A percentile compares a stretch with the other conserved stretches of the same genome.
Conservation (phyloP, 1,140 invertebrate species). For the Drosophila virilis region DNA sequence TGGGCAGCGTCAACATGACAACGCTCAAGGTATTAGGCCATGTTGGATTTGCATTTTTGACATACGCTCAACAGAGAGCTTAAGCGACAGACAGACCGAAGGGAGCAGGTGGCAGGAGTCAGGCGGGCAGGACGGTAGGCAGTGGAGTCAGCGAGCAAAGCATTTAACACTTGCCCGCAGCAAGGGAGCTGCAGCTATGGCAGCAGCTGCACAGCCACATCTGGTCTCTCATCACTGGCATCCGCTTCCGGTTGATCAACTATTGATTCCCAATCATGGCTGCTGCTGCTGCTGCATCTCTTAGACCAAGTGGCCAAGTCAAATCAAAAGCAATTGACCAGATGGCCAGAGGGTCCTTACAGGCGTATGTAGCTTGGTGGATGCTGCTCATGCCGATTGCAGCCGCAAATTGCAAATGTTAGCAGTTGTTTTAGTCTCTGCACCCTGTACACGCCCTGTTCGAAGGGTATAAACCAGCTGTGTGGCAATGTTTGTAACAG, state of each 20-base stretch:
- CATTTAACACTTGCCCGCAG: conserved; percentile 48
- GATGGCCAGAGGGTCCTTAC: conserved; percentile 32
- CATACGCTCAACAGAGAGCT: conserved; percentile 12
- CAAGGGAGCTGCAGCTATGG: neutral
- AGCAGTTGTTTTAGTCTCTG: conserved; percentile 10
- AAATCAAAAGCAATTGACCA: conserved; percentile 63
- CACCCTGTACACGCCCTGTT: neutral
- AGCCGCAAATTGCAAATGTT: conserved; percentile 53
- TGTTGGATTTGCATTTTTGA: conserved; percentile 75
- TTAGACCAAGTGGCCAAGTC: conserved; percentile 26
- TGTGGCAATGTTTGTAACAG: neutral
- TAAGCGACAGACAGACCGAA: neutral
- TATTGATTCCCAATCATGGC: conserved; percentile 57
- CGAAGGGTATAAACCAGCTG: neutral
- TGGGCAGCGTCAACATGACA: conserved; percentile 13
- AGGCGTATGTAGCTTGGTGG: neutral
- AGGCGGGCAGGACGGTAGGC: neutral
- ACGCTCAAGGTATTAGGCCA: conserved; percentile 64
- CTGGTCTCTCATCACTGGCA: conserved; percentile 25
- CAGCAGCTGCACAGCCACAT: conserved; percentile 7
- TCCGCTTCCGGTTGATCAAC: conserved; percentile 48
- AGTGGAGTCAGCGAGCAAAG: neutral
- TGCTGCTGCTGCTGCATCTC: conserved; percentile 2
- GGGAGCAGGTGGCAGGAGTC: neutral
- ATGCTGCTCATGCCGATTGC: conserved; percentile 36